phyloP scores from a whole-genome alignment of 2,797 vertebrate species.

The Gastrophryne carolinensis region DNA sequence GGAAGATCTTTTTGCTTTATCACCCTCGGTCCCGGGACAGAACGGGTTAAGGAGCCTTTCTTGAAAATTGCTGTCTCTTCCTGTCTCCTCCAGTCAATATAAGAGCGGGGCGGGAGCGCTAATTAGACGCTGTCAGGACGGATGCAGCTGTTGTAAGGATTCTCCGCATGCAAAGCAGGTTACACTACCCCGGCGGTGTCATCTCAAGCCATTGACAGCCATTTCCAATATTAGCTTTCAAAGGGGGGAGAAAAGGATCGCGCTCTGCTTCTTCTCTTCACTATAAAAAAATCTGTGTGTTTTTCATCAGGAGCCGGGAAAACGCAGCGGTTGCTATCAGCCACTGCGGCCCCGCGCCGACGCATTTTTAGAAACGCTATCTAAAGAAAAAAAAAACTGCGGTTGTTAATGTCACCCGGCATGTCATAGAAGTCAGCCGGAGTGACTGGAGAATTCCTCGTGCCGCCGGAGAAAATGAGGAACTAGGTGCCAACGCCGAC shows the following conservation, averaged over 20 bases:
- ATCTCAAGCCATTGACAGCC: slow-evolving; percentile 54
- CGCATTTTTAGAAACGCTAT: slow-evolving; percentile 31
- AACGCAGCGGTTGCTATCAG: background rate
- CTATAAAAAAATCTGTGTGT: background rate
- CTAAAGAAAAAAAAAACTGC: slow-evolving; percentile 39
- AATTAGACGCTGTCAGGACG: slow-evolving; percentile 73
- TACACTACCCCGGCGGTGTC: slow-evolving; percentile 57
- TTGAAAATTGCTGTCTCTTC: slow-evolving; percentile 66
- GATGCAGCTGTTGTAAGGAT: slow-evolving; percentile 67
- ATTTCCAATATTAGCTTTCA: slow-evolving; percentile 60
- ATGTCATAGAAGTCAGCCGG: slow-evolving; percentile 14
- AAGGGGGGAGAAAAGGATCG: slow-evolving; percentile 55
- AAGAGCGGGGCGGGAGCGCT: slow-evolving; percentile 67
- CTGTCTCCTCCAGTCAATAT: slow-evolving; percentile 61
- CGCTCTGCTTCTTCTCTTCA: background rate
- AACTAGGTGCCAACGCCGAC: slow-evolving; percentile 1
- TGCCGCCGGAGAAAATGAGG: background rate
- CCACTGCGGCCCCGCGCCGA: background rate
- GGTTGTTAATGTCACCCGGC: slow-evolving; percentile 30
- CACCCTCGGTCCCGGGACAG: too few relatives aligned
- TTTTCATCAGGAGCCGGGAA: background rate
- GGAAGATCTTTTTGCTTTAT: too few relatives aligned
- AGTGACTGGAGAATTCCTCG: background rate
- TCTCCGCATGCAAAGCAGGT: slow-evolving; percentile 70
- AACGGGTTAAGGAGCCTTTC: slow-evolving; percentile 60